A percentile compares a stretch with the other conserved stretches of the same genome.
Conservation (phyloP, 1,140 invertebrate genomes). For the Babylonia areolata region DNA sequence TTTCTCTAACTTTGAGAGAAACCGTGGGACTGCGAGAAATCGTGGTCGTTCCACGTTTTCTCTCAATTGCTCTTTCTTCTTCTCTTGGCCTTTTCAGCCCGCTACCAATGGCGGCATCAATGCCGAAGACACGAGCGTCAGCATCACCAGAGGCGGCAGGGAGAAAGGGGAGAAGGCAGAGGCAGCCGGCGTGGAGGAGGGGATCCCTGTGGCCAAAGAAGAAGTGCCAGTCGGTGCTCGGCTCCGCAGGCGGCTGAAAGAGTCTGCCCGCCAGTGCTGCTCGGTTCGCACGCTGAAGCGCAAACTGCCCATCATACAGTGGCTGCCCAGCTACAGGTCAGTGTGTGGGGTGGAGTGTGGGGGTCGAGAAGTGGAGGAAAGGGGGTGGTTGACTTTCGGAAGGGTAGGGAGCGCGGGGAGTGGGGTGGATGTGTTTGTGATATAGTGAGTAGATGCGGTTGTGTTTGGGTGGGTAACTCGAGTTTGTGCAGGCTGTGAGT, state of each 20-base stretch:
- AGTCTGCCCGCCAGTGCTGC: conserved; percentile 52
- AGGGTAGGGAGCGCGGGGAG: background rate
- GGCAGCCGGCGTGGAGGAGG: background rate
- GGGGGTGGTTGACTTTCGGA: background rate
- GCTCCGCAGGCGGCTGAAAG: conserved; percentile 36
- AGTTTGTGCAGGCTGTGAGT: no score
- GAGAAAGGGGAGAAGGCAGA: background rate
- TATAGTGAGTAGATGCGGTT: no score
- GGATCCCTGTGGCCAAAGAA: background rate
- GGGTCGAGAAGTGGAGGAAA: background rate
- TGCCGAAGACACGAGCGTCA: background rate
- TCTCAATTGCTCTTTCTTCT: background rate
- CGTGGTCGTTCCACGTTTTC: no score
- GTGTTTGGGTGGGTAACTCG: no score
- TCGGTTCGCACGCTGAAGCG: conserved; percentile 53
- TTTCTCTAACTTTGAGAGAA: no score
- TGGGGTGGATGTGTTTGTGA: background rate
- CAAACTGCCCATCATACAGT: conserved; percentile 66
- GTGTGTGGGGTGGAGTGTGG: background rate
- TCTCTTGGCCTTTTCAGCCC: conserved; percentile 9
- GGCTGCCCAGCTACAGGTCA: conserved; percentile 69
- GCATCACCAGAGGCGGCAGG: background rate
- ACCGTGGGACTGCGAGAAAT: no score
- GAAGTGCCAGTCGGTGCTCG: background rate
- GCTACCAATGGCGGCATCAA: conserved; percentile 32